These are phyloP conservation scores for Rhinolophus ferrumequinum DNA, from an alignment of 2,113 vertebrate genomes.

Conservation along the genomic window DNA sequence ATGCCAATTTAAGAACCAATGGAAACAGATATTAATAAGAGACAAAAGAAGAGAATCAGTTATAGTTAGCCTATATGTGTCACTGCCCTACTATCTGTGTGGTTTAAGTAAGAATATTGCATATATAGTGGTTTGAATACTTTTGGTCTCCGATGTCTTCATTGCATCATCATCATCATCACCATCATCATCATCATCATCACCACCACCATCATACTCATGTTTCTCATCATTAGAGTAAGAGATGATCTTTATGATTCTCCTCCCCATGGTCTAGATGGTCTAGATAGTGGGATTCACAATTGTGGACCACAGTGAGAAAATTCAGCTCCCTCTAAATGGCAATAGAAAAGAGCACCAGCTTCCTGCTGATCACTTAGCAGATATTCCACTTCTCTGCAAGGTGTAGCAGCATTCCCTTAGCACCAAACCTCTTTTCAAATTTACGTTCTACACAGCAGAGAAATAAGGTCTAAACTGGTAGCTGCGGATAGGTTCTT, in stretches of 20 bases:
- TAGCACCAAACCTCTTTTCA: background rate
- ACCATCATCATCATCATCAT: background rate
- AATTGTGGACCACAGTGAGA: background rate
- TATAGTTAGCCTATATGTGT: background rate
- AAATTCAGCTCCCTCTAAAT: background rate
- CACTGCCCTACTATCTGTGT: background rate
- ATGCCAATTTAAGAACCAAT: background rate
- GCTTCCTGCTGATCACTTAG: background rate
- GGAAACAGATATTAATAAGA: background rate
- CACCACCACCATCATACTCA: background rate
- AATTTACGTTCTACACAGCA: background rate
- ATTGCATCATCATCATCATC: background rate
- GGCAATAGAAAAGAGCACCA: background rate
- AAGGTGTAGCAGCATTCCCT: background rate
- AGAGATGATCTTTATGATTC: background rate
- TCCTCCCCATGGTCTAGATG: background rate
- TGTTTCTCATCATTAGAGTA: background rate
- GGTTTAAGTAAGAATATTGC: background rate
- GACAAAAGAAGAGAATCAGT: background rate
- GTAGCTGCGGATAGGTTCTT: background rate
- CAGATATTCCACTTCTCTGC: background rate
- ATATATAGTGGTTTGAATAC: background rate
- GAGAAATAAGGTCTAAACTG: background rate
- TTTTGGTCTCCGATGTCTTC: background rate
- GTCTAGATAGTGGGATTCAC: background rate